A percentile compares a stretch with the other conserved stretches of the same genome.
Evolutionary conservation across 2,113 vertebrate genomes (phyloP).

Genomic region (Oncorhynchus kisutch): DNA sequence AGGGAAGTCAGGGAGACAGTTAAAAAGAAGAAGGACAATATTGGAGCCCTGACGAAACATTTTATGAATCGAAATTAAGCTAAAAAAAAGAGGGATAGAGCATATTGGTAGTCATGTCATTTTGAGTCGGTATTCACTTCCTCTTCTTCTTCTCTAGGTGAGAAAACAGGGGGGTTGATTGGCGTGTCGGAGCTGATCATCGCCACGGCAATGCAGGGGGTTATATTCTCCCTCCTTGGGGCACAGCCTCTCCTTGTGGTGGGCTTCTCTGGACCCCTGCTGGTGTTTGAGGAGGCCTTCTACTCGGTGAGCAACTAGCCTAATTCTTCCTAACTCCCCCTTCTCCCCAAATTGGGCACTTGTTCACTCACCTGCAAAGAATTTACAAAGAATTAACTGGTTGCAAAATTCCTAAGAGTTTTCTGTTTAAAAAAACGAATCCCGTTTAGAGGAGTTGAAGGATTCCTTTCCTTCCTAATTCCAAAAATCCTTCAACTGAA

Average conservation of each 20-base stretch:
- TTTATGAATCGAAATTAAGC: not conserved
- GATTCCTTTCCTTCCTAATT: no score
- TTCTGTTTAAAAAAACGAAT: no score
- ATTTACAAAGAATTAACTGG: no score
- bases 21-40: no score
- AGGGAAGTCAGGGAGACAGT: no score
- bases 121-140: not conserved
- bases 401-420: no score
- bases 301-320: constrained; percentile 77
- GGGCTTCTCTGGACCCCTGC: constrained; percentile 90
- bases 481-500: no score
- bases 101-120: no score
- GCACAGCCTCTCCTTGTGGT: constrained; percentile 92
- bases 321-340: not conserved
- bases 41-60: not conserved
- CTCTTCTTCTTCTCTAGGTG: constrained; percentile 70
- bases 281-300: constrained; percentile 97
- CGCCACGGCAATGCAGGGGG: constrained; percentile 86
- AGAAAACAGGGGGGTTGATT: constrained; percentile 91
- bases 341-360: no score
- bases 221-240: constrained; percentile 89
- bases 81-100: no score
- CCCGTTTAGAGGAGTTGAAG: no score
- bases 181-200: constrained; percentile 97
- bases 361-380: no score